Evolutionary conservation across 2,888 invertebrate genomes (phyloP), one percentile per base, ranked within the genome.

Genomic region (Parnassius apollo): DNA sequence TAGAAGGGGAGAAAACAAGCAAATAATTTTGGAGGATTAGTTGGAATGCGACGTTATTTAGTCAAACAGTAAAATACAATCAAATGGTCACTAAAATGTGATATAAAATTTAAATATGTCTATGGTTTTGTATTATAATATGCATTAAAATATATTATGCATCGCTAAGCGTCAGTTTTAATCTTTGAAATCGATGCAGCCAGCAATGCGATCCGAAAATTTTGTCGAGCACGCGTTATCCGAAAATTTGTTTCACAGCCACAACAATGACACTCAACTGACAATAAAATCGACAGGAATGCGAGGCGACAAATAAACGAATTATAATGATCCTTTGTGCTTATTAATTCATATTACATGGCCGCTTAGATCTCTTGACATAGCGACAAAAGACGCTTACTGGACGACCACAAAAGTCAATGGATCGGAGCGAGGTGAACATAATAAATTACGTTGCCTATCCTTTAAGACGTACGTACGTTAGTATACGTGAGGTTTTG

Each of bases 331-430:
- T 83, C 82, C 85, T 86, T 88, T 90, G 88, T 89, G 84, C 83
- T 91, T 91, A 91, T 91, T 91, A 91, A 90, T 91, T 91, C 91
- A 90, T 91, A 91, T 91, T 91, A 91, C 85, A 91, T 87, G 90
- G 89, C 81, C 87, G 87, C 83, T 91, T 89, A 88, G 77, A 77
- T 72, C 80, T 82, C 86, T 85, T 80, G 82, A 85, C 82, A 81
- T 75, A 80, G 80, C 81, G 87, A 91, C 89, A 90, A 91, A 86
- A 81, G 86, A 82, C 80, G 75, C 75, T 78, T 80, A 75, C 80
- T 75, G 80, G 78, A 80, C 83, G 83, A 82, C 86, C 86, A 84
- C 89, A 82, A 86, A 83, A 88, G 82, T 87, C 88, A 88, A 89
- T 88, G 88, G 85, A 82, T 87, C 82, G 86, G 76, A 83, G 81